phyloP scores from a whole-genome alignment of 2,888 invertebrate species.

The Tenthredo amoena region DNA sequence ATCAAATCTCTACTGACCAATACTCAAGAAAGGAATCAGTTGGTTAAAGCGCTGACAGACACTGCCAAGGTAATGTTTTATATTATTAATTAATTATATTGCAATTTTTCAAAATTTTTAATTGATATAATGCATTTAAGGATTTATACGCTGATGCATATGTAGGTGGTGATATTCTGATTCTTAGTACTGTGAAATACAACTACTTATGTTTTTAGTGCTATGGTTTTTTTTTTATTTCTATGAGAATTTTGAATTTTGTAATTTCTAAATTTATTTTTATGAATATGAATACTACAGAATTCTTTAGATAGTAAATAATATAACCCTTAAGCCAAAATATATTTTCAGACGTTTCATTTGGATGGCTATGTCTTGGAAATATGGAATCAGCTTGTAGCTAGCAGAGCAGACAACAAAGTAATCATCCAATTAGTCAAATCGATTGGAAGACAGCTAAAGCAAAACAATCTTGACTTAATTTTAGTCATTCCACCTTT shows the following conservation, averaged over 20 bases:
- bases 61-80: constrained; percentile 81
- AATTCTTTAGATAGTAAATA: too few relatives aligned
- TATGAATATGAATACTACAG: too few relatives aligned
- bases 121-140: neutral
- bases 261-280: constrained; percentile 60
- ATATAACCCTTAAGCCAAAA: too few relatives aligned
- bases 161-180: neutral
- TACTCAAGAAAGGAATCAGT: constrained; percentile 83
- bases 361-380: constrained; percentile 96
- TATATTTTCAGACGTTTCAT: constrained; percentile 86
- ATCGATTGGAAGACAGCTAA: constrained; percentile 81
- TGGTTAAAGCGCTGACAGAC: constrained; percentile 85
- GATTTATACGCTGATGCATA: too few relatives aligned
- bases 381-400: constrained; percentile 91
- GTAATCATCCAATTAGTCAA: constrained; percentile 83
- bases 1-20: constrained; percentile 86
- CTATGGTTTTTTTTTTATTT: too few relatives aligned
- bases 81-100: neutral
- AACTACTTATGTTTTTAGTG: too few relatives aligned
- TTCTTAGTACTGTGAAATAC: too few relatives aligned
- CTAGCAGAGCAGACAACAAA: constrained; percentile 80
- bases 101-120: constrained; percentile 60
- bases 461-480: constrained; percentile 79
- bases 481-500: constrained; percentile 92
- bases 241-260: constrained; percentile 80